Percentiles rank a stretch among this genome's conserved stretches.
phyloP scores from a whole-genome alignment of 2,113 vertebrate species.

The Leptobrachium leishanense region DNA sequence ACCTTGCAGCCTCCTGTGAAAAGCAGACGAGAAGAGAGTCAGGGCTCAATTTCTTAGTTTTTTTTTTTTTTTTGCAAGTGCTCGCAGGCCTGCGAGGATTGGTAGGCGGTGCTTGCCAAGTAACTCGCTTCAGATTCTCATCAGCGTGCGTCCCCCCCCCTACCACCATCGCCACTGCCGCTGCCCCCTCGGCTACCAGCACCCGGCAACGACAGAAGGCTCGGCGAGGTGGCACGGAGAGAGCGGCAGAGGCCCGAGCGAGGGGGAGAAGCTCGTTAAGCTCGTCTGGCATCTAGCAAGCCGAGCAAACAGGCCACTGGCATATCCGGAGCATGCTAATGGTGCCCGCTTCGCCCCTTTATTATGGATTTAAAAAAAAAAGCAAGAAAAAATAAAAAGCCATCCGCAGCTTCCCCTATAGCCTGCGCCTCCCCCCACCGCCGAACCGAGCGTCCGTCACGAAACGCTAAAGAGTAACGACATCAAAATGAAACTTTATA shows the following conservation, averaged over 20 bases:
- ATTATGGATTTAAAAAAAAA: conserved; percentile 78
- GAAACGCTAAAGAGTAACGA: conserved; percentile 51
- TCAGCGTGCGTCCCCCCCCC: conserved; percentile 56
- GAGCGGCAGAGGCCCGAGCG: conserved; percentile 51
- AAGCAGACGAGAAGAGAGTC: conserved; percentile 61
- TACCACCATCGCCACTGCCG: conserved; percentile 49
- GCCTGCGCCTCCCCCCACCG: conserved; percentile 16
- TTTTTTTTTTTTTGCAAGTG: conserved; percentile 47
- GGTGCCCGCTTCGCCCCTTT: conserved; percentile 76
- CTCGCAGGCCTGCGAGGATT: conserved; percentile 56
- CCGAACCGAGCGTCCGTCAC: conserved; percentile 60
- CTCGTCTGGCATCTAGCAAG: conserved; percentile 89
- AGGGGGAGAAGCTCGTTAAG: conserved; percentile 71
- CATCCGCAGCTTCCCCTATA: conserved; percentile 41
- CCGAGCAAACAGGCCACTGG: conserved; percentile 89
- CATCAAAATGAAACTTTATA: background rate
- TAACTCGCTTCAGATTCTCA: conserved; percentile 51
- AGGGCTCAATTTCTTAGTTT: conserved; percentile 48
- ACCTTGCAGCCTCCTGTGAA: conserved; percentile 60
- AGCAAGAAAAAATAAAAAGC: conserved; percentile 48
- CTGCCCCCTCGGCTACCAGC: conserved; percentile 65
- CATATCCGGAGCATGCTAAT: conserved; percentile 87
- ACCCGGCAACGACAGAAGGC: conserved; percentile 79
- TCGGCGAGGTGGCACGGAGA: conserved; percentile 72
- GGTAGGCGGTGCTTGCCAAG: conserved; percentile 63